These are phyloP conservation scores for Nasonia vitripennis DNA, from an alignment of 1,140 invertebrate genomes.

Conservation along the genomic window DNA sequence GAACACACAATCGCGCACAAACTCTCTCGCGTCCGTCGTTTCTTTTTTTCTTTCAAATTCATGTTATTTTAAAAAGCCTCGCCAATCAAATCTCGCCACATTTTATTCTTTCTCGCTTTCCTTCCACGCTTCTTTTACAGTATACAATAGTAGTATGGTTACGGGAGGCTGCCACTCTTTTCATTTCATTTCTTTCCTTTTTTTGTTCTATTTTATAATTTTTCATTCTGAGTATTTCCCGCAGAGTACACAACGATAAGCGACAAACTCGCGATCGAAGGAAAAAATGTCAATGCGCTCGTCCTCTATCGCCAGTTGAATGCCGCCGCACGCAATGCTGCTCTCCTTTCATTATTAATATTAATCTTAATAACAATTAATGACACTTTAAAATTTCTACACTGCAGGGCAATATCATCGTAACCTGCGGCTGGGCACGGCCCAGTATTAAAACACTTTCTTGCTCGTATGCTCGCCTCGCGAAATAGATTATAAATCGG, in stretches of 20 bases:
- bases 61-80: conserved; percentile 53
- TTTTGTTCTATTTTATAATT: conserved; percentile 41
- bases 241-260: conserved; percentile 61
- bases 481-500: conserved; percentile 56
- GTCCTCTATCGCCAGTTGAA: conserved; percentile 48
- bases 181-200: conserved; percentile 28
- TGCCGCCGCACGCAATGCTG: conserved; percentile 36
- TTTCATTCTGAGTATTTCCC: conserved; percentile 67
- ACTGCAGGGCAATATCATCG: conserved; percentile 65
- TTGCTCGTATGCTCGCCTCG: conserved; percentile 56
- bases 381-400: conserved; percentile 73
- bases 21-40: conserved; percentile 41
- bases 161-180: conserved; percentile 62
- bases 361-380: conserved; percentile 72
- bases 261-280: conserved; percentile 53
- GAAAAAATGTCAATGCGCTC: conserved; percentile 50
- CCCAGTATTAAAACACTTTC: conserved; percentile 64
- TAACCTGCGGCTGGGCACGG: conserved; percentile 64
- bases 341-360: conserved; percentile 61
- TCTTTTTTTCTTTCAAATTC: conserved; percentile 38
- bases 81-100: conserved; percentile 54
- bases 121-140: conserved; percentile 58
- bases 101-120: conserved; percentile 52
- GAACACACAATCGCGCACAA: conserved; percentile 40
- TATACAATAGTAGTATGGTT: conserved; percentile 66